phyloP scores from a whole-genome alignment of 2,797 vertebrate species.

The Malurus leucopterus region DNA sequence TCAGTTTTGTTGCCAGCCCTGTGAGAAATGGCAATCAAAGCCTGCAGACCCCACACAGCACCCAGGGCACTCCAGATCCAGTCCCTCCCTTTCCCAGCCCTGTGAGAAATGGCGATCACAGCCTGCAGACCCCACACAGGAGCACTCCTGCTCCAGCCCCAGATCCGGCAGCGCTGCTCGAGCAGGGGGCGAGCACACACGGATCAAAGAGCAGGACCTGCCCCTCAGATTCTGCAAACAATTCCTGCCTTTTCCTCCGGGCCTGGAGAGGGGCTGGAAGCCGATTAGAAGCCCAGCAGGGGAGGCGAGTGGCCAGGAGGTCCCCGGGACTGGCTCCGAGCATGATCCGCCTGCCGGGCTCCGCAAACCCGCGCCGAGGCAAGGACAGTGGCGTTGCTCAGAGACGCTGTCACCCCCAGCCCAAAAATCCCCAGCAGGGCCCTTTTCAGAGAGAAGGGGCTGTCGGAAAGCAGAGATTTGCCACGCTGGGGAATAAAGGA shows the following conservation, averaged over 20 bases:
- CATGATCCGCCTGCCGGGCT: background rate
- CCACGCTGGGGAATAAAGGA: background rate
- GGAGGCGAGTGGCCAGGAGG: constrained; percentile 9
- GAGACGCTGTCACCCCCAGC: background rate
- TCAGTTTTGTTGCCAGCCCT: background rate
- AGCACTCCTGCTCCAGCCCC: background rate
- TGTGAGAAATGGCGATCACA: too few species aligned
- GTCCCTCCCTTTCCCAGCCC: accelerated
- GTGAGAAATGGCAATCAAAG: too few species aligned
- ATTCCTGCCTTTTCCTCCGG: background rate
- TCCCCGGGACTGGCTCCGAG: background rate
- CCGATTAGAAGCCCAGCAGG: constrained; percentile 26
- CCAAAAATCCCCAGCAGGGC: background rate
- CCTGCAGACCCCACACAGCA: too few species aligned
- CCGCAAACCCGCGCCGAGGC: background rate
- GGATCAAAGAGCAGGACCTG: background rate
- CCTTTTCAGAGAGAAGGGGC: background rate
- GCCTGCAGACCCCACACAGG: background rate
- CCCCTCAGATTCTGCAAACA: background rate
- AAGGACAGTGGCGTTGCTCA: background rate
- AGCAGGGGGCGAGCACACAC: background rate
- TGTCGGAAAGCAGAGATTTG: background rate
- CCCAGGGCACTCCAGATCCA: background rate
- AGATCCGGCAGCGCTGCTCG: accelerated
- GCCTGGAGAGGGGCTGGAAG: background rate